Conservation (phyloP, 2,113 vertebrate genomes). For the Coptodon rendalli region DNA sequence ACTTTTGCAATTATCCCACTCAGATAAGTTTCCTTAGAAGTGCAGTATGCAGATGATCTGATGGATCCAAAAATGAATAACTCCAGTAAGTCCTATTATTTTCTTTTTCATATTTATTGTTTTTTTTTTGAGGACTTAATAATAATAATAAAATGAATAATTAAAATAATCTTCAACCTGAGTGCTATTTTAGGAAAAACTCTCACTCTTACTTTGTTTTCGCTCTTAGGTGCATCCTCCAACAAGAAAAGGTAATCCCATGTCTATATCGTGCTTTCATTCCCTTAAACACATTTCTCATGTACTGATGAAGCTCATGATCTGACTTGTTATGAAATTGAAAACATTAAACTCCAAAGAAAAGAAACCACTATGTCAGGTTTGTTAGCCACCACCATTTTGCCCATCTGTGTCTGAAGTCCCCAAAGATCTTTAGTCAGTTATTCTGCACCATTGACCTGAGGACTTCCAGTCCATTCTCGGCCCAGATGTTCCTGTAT, state of each 20-base stretch:
- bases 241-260: background rate
- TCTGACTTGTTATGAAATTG: background rate
- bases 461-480: background rate
- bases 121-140: background rate
- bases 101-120: background rate
- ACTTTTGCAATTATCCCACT: background rate
- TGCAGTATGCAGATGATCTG: background rate
- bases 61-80: background rate
- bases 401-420: background rate
- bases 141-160: background rate
- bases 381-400: rapidly evolving
- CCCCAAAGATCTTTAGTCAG: background rate
- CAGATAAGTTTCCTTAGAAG: background rate
- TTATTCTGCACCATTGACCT: background rate
- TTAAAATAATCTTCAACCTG: background rate
- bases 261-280: background rate
- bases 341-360: background rate
- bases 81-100: background rate
- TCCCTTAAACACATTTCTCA: background rate
- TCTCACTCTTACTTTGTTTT: no score
- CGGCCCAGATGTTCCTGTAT: background rate
- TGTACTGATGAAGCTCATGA: background rate
- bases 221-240: background rate
- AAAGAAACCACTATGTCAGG: rapidly evolving
- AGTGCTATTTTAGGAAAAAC: background rate